These are phyloP conservation scores for Rhimphoctona megacephalus DNA, from an alignment of 2,888 invertebrate species.

Conservation along the genomic window DNA sequence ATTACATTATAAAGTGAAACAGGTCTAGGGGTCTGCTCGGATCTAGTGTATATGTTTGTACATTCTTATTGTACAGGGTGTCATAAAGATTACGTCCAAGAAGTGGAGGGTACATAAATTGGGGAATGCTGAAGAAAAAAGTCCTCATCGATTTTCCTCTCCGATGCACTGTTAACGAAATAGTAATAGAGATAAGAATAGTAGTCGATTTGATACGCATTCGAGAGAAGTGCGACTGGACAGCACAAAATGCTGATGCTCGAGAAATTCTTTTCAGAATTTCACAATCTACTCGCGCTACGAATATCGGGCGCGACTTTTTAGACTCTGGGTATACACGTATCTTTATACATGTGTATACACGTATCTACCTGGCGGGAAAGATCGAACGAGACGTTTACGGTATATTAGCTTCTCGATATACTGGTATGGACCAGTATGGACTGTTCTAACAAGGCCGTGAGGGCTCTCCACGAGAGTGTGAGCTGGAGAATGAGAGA, in stretches of 20 bases:
- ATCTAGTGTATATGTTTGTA: neutral
- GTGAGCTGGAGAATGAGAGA: conserved; percentile 17
- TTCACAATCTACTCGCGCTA: neutral
- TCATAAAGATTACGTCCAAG: neutral
- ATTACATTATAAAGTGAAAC: neutral
- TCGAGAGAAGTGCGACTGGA: no score
- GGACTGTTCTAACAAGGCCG: conserved; percentile 67
- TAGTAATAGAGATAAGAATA: no score
- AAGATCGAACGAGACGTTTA: conserved; percentile 69
- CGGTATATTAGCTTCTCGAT: conserved; percentile 70
- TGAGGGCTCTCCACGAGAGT: conserved; percentile 30
- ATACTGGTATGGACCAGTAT: conserved; percentile 63
- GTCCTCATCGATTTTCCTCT: no score
- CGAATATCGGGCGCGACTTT: neutral
- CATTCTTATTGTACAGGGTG: neutral
- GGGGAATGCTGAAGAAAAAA: neutral
- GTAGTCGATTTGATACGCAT: no score
- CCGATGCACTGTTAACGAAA: no score
- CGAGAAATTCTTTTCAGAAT: neutral
- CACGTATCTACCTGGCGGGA: conserved; percentile 50
- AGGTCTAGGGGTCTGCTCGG: neutral
- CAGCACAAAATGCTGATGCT: no score
- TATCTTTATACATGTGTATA: conserved; percentile 21
- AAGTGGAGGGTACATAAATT: neutral
- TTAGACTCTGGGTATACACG: neutral